Percentiles rank a stretch among this genome's conserved stretches.
These are phyloP conservation scores for Labeo rohita DNA, from an alignment of 2,113 vertebrate genomes.

Conservation along the genomic window DNA sequence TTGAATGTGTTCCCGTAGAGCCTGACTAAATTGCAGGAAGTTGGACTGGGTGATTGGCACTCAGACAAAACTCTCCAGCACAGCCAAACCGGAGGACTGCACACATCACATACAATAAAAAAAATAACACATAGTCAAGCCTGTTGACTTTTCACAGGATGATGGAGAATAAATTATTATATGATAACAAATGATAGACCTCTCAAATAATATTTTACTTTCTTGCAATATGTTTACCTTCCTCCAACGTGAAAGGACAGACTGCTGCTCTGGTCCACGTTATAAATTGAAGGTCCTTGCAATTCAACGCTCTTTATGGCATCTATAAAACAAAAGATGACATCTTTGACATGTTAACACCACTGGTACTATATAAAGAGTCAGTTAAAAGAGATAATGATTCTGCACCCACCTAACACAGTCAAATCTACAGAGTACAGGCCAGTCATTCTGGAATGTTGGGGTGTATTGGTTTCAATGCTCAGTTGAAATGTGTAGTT, in stretches of 20 bases:
- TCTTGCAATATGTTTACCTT: slow-evolving; percentile 76
- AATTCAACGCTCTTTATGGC: slow-evolving; percentile 81
- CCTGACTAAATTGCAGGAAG: slow-evolving; percentile 78
- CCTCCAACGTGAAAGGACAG: slow-evolving; percentile 84
- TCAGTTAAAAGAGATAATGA: not conserved
- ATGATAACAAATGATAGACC: not conserved
- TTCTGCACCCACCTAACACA: slow-evolving; percentile 77
- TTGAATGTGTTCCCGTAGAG: slow-evolving; percentile 76
- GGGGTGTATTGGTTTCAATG: slow-evolving; percentile 73
- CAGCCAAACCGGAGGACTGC: slow-evolving; percentile 81
- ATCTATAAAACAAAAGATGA: slow-evolving; percentile 71
- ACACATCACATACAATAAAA: not conserved
- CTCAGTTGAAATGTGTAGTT: slow-evolving; percentile 78
- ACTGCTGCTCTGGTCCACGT: slow-evolving; percentile 76
- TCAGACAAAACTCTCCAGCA: slow-evolving; percentile 86
- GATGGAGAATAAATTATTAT: not conserved
- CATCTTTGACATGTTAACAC: not conserved
- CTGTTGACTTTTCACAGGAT: not conserved
- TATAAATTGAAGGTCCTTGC: slow-evolving; percentile 74
- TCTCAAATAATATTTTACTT: not conserved
- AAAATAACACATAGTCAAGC: not conserved
- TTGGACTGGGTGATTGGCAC: slow-evolving; percentile 71
- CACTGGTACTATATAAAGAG: not conserved
- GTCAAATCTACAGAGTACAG: slow-evolving; percentile 75
- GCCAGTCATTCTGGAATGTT: slow-evolving; percentile 66